Evolutionary conservation across 2,113 vertebrate genomes (phyloP).

Genomic region (Podocnemis expansa): DNA sequence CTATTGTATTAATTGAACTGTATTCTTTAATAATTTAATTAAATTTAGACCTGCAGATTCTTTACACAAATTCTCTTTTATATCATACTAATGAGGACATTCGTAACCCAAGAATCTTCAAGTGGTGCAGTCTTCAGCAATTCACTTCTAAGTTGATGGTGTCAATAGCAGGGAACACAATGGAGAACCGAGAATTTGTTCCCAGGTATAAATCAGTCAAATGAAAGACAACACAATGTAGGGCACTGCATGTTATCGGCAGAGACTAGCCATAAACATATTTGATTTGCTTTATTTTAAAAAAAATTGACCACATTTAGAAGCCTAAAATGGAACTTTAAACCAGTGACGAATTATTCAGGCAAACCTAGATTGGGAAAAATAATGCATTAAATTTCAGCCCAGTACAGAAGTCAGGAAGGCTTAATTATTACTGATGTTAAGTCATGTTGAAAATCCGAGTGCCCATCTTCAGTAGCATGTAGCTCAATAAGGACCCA

Average conservation of each 20-base stretch:
- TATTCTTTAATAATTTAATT: background rate
- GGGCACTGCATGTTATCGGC: background rate
- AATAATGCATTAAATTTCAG: background rate
- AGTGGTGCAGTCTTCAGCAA: background rate
- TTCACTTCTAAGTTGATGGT: background rate
- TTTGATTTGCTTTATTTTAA: background rate
- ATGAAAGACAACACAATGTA: background rate
- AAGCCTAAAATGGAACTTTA: background rate
- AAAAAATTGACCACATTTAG: background rate
- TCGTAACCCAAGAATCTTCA: background rate
- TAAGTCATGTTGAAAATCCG: background rate
- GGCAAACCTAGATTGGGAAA: background rate
- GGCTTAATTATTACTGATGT: background rate
- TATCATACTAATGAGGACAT: background rate
- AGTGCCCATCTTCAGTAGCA: background rate
- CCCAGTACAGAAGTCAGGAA: background rate
- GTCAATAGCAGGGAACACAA: background rate
- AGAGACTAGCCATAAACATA: background rate
- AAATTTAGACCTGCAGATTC: background rate
- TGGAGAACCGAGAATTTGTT: rapidly evolving
- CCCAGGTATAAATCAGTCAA: background rate
- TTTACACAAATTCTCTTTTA: background rate
- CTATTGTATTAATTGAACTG: background rate
- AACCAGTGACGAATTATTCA: background rate
- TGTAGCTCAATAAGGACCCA: background rate